phyloP scores from a whole-genome alignment of 2,888 invertebrate genomes.

The Eupithecia tripunctaria region DNA sequence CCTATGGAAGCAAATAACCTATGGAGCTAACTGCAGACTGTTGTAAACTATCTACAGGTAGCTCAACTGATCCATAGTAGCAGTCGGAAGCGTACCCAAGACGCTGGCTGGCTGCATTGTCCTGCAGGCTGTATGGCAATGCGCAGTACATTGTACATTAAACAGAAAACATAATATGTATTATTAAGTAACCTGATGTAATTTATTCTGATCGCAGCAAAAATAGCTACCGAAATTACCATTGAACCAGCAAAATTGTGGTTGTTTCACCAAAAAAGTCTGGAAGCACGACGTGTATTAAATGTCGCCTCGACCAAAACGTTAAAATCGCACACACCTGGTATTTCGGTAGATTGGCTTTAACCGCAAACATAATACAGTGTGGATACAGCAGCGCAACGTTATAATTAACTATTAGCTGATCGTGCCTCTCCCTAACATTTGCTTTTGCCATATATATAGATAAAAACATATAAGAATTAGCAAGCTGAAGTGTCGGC shows the following conservation, averaged over 20 bases:
- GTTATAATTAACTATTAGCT: neutral
- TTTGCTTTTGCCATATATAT: too few species aligned
- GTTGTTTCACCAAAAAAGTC: conserved; percentile 10
- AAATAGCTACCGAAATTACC: neutral
- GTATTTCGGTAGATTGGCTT: conserved; percentile 36
- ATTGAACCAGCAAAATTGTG: neutral
- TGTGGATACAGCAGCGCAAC: conserved; percentile 17
- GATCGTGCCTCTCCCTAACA: too few species aligned
- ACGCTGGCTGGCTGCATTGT: too few species aligned
- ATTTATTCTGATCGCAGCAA: neutral
- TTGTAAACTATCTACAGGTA: too few species aligned
- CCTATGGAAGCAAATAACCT: too few species aligned
- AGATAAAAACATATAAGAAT: too few species aligned
- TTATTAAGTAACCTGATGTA: too few species aligned
- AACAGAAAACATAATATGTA: neutral
- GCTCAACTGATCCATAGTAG: too few species aligned
- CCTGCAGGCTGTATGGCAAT: too few species aligned
- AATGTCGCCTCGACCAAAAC: conserved; percentile 27
- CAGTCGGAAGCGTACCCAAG: too few species aligned
- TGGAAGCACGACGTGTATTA: conserved; percentile 19
- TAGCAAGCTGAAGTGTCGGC: too few species aligned
- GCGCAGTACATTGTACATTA: neutral
- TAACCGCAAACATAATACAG: conserved; percentile 26
- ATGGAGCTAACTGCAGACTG: too few species aligned
- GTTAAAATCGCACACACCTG: conserved; percentile 32